phyloP scores from a whole-genome alignment of 2,113 vertebrate genomes.

The Lasiurus cinereus region DNA sequence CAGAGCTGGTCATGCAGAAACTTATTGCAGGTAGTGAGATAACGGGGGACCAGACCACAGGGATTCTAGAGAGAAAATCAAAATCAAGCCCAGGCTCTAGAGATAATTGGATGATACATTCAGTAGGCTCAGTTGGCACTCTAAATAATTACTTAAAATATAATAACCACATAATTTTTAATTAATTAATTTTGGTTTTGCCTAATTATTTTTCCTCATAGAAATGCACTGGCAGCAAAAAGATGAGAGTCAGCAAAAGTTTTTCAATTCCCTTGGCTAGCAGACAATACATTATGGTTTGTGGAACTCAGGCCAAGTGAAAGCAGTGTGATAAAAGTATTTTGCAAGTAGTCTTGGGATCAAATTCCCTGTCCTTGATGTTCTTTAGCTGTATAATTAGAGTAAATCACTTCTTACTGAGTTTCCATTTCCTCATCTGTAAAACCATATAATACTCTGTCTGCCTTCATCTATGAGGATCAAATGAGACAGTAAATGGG shows the following conservation, averaged over 20 bases:
- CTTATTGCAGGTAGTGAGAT: constrained; percentile 45
- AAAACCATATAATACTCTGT: not conserved
- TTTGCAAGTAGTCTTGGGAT: not conserved
- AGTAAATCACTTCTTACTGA: not conserved
- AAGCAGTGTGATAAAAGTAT: not conserved
- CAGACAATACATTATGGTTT: not conserved
- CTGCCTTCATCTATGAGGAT: not conserved
- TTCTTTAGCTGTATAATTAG: not conserved
- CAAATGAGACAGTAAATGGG: not conserved
- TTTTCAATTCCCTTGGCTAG: not conserved
- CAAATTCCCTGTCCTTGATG: not conserved
- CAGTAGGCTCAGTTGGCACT: constrained; percentile 21
- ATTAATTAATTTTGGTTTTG: not conserved
- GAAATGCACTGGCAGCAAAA: constrained; percentile 25
- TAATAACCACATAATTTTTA: constrained; percentile 55
- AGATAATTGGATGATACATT: constrained; percentile 64
- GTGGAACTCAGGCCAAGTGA: constrained; percentile 1
- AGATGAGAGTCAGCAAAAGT: not conserved
- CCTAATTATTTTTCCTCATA: constrained; percentile 14
- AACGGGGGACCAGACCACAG: constrained; percentile 1
- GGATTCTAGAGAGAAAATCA: constrained; percentile 28
- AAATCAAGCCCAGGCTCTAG: not conserved
- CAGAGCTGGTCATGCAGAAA: constrained; percentile 53
- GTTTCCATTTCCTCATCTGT: not conserved
- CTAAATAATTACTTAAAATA: constrained; percentile 67